Percentiles rank a stretch among this genome's conserved stretches.
Conservation (phyloP, 2,113 vertebrate genomes). For the Megalops atlanticus region DNA sequence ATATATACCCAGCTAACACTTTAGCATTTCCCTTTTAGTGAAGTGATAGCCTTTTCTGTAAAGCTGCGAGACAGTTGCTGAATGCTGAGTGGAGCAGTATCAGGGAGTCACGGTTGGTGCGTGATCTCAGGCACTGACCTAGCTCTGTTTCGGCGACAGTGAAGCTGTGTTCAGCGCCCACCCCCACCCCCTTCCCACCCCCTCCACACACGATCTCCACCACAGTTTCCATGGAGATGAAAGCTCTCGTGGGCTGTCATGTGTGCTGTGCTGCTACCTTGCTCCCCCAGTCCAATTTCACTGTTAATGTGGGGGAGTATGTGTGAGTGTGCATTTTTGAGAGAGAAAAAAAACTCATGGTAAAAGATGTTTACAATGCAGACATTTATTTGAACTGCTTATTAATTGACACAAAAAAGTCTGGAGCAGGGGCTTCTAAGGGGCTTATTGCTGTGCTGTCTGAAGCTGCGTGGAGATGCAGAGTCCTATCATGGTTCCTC, state of each 20-base stretch:
- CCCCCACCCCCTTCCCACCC: neutral
- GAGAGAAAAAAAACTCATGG: neutral
- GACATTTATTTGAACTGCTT: neutral
- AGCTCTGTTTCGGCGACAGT: neutral
- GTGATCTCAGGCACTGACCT: conserved; percentile 4
- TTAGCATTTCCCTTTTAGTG: too few species aligned
- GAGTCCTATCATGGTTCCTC: too few species aligned
- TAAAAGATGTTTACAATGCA: neutral
- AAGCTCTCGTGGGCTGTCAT: neutral
- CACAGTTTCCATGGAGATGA: neutral
- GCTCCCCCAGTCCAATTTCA: neutral
- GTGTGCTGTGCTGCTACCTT: neutral
- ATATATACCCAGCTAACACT: too few species aligned
- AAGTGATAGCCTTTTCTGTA: too few species aligned
- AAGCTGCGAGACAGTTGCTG: too few species aligned
- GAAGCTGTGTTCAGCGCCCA: neutral
- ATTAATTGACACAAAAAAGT: neutral
- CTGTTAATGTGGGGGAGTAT: neutral
- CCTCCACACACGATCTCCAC: neutral
- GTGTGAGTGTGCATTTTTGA: neutral
- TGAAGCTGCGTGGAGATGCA: neutral
- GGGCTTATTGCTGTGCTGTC: neutral
- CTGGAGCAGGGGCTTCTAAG: neutral
- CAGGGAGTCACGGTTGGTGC: neutral
- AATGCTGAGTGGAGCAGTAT: too few species aligned